Base-by-base conservation (phyloP, 2,797 vertebrate genomes). In the Rhyacichthys aspro region DNA sequence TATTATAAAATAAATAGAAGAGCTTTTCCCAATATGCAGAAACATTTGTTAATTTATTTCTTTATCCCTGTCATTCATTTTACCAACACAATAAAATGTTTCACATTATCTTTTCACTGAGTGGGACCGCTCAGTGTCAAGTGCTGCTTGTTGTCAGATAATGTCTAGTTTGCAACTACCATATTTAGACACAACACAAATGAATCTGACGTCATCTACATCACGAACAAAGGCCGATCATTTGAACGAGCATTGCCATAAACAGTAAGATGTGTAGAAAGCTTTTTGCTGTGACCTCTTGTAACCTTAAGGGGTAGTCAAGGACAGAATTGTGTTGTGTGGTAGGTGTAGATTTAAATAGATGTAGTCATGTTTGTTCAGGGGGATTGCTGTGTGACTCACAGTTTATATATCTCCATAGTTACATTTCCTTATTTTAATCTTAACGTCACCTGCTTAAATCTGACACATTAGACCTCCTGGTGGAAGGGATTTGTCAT, bases 121-220 rank as follows among this genome's bases (percentile, higher is more conserved):
- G n/a, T n/a, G n/a, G n/a, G n/a, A n/a, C 32, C 18, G 32, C 0
- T 5, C 46, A 36, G 44, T 71, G 60, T 74, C 56, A 57, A 70
- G 66, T 63, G 55, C 33, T 39, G 47, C 37, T 61, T 53, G 53
- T 46, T 46, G 57, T 12, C n/a, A 28, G 39, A 34, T 18, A 45
- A 64, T 37, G 11, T 11, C 12, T 57, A 28, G 18, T 56, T 53
- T 63, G 47, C 2, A 11, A 43, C 9, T 19, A 9, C 50, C 34
- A 16, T 47, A 43, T 54, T 49, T 16, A 19, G 62, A 56, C 28
- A 53, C 17, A 28, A 28, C 54, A 39, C 23, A 33, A 53, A 50
- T 17, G 6, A 52, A 9, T 53, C n/a, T 48, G n/a, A 47, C 36
- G 15, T 48, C 14, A 28, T 23, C 9, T 10, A 18, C 10, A 18